A percentile compares a stretch with the other conserved stretches of the same genome.
These are phyloP conservation scores for Echinometra lucunter DNA, from an alignment of 53 echinoderm and acorn worm genomes.

Conservation along the genomic window DNA sequence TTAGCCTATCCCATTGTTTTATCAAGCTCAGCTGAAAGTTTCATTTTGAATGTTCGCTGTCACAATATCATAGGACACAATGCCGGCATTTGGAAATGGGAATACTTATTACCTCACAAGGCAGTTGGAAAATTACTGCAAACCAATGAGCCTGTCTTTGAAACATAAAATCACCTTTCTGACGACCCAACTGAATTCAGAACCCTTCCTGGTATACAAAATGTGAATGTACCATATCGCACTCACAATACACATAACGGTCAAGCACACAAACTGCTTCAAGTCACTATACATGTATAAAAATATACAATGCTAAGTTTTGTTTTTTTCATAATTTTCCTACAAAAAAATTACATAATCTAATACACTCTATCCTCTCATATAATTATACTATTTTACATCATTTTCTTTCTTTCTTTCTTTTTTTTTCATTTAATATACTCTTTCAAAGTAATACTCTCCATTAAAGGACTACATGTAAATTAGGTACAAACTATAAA, in stretches of 20 bases:
- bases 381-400: background rate
- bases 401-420: background rate
- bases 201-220: background rate
- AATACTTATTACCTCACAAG: background rate
- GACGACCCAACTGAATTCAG: background rate
- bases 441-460: background rate
- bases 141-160: background rate
- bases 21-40: background rate
- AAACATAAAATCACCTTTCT: background rate
- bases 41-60: background rate
- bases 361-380: background rate
- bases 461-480: background rate
- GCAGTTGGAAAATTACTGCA: background rate
- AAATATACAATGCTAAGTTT: slow-evolving; percentile 13
- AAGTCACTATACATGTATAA: slow-evolving; percentile 18
- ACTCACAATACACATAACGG: background rate
- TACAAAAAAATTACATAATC: background rate
- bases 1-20: background rate
- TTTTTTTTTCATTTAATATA: background rate
- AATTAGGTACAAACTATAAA: slow-evolving; percentile 15
- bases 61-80: background rate
- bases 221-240: background rate
- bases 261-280: slow-evolving; percentile 13
- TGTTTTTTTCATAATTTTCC: background rate
- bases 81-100: background rate